Conservation (phyloP, 2,888 invertebrate genomes). For the Tachina grossa region DNA sequence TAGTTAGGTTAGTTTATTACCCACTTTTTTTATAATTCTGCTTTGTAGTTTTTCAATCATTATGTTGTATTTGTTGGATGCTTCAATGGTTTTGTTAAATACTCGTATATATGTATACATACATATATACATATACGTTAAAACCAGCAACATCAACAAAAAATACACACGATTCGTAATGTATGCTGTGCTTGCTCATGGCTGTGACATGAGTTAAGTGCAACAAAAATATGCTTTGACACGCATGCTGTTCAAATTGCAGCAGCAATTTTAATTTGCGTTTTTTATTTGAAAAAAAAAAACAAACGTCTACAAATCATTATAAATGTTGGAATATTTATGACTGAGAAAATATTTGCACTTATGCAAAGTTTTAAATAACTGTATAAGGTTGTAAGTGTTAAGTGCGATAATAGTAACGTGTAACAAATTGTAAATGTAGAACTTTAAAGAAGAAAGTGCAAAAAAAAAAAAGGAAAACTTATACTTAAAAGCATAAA, state of each 20-base stretch:
- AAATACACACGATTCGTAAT: conserved; percentile 10
- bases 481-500: too few species aligned
- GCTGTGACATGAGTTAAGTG: conserved; percentile 57
- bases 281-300: conserved; percentile 17
- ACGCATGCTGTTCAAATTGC: conserved; percentile 67
- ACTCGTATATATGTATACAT: neutral
- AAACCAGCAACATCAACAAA: conserved; percentile 4
- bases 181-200: neutral
- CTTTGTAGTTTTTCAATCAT: conserved; percentile 55
- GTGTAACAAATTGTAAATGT: conserved; percentile 6
- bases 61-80: conserved; percentile 59
- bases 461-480: neutral
- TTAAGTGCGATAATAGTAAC: conserved; percentile 7
- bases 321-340: conserved; percentile 38
- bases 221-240: conserved; percentile 64
- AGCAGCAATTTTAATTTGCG: conserved; percentile 47
- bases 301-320: conserved; percentile 26
- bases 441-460: neutral
- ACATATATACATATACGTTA: too few species aligned
- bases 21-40: conserved; percentile 21
- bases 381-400: conserved; percentile 18
- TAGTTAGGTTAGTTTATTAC: conserved; percentile 52
- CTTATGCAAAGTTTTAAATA: conserved; percentile 24
- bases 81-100: conserved; percentile 69
- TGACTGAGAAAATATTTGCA: conserved; percentile 26